Base-by-base conservation (phyloP, 30 jellyfish, hydroid and myxozoan genomes). In the Clytia hemisphaerica region DNA sequence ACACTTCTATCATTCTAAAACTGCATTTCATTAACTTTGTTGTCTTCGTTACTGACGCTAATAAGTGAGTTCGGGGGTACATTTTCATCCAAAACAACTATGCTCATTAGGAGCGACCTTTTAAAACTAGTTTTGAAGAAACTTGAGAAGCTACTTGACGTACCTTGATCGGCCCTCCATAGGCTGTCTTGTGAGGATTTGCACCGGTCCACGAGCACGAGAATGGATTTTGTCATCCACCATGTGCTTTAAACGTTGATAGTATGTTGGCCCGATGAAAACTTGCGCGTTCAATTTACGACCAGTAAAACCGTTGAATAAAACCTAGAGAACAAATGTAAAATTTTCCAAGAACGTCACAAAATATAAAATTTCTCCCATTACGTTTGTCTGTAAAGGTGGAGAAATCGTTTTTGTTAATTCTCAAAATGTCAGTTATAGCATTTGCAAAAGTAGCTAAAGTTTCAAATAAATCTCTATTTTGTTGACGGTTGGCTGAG, bases 121-220 rank as follows among this genome's bases (percentile, higher is more conserved):
- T 12, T 7, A n/a, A 53, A 24, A 53, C 12, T 7, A 24, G 19
- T 12, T 15, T 9, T 12, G 14, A 53, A 24, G 19, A 53, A 53
- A 24, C 67, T 7, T 22, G 42, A 53, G 42, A 22, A 16, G 19
- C 22, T 10, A 53, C 12, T 14, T 9, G 42, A 48, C 30, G 1
- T 38, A 91, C 99, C 99, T 80, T 25, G 99, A 84, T 76, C 99
- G 82, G 7, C 99, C 99, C 62, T 93, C 99, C 99, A 93, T 93
- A n/a, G 99, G 99, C 55, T 93, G 99, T 42, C 99, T 75, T 10
- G 99, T 93, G 28, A 93, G 71, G 28, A 86, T 87, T 71, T 93
- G 99, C 24, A 93, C 94, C 2, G 99, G 99, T 1, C 99, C 99
- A 29, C 99, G 91, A 15, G 99, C 96, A 3, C 99, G 83, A 16